phyloP scores from a whole-genome alignment of 2,888 invertebrate species.

The Ophion ventricosus region DNA sequence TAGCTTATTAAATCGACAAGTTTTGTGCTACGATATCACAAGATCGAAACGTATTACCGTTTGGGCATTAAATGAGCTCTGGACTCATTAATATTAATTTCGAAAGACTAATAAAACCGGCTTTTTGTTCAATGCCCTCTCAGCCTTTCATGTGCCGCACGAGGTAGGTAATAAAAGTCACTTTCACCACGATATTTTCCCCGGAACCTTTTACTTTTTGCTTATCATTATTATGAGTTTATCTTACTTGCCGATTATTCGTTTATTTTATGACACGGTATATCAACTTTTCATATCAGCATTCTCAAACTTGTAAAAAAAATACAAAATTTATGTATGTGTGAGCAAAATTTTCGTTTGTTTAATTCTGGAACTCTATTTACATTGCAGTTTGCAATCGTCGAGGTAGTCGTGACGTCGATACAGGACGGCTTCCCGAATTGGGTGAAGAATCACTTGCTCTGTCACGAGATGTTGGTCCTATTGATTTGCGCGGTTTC shows the following conservation, averaged over 20 bases:
- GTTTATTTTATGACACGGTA: not conserved
- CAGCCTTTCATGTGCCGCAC: not conserved
- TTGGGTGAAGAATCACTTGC: constrained; percentile 92
- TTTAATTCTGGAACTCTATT: constrained; percentile 36
- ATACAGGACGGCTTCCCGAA: constrained; percentile 96
- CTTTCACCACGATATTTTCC: not conserved
- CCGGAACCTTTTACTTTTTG: constrained; percentile 6
- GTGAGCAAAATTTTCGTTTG: not conserved
- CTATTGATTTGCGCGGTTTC: constrained; percentile 92
- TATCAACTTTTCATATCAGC: not conserved
- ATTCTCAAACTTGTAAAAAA: too few relatives aligned
- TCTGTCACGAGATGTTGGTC: constrained; percentile 94
- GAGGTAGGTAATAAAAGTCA: constrained; percentile 48
- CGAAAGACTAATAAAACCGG: constrained; percentile 35
- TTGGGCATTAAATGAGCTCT: not conserved
- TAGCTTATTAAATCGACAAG: not conserved
- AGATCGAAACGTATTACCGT: constrained; percentile 13
- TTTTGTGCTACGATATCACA: constrained; percentile 5
- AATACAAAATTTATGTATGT: too few relatives aligned
- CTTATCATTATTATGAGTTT: constrained; percentile 7
- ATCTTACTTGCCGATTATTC: not conserved
- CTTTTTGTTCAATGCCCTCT: constrained; percentile 40
- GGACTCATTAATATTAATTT: constrained; percentile 36
- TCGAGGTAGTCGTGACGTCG: constrained; percentile 96
- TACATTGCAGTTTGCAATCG: constrained; percentile 93